Percentiles rank a stretch among this genome's conserved stretches.
Conservation (phyloP, 2,113 vertebrate genomes). For the Callipepla squamata region DNA sequence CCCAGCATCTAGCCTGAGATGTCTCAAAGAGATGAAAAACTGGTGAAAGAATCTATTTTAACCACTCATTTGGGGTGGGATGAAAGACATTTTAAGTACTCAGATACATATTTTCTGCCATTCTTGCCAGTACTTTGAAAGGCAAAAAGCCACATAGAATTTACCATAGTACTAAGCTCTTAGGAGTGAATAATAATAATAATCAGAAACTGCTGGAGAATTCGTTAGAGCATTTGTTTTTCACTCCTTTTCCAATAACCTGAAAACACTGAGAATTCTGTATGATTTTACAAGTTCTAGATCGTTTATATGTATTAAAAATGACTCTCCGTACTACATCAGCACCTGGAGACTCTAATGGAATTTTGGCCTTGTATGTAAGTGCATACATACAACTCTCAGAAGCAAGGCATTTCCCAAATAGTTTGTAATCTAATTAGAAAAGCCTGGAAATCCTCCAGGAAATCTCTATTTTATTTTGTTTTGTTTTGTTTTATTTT, state of each 20-base stretch:
- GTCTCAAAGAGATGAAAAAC: not conserved
- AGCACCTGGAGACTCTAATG: not conserved
- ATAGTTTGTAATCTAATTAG: not conserved
- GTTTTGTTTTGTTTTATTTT: not conserved
- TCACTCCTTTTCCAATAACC: not conserved
- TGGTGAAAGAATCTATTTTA: not conserved
- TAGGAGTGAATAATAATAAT: not conserved
- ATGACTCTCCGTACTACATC: not conserved
- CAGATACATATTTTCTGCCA: not conserved
- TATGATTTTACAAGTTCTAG: not conserved
- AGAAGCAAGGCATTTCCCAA: not conserved
- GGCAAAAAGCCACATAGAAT: not conserved
- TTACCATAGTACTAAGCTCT: not conserved
- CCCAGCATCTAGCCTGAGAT: not conserved
- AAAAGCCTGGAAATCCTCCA: not conserved
- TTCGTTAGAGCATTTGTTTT: not conserved
- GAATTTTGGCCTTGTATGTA: not conserved
- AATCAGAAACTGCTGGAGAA: not conserved
- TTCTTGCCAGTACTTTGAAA: not conserved
- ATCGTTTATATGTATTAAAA: not conserved
- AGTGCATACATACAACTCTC: accelerated
- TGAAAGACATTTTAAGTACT: not conserved
- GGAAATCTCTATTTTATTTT: not conserved
- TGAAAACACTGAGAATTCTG: not conserved
- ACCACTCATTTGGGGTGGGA: not conserved